Percentiles rank a stretch among this genome's conserved stretches.
Conservation (phyloP, 2,888 invertebrate genomes). For the Scaptomyza reducta region DNA sequence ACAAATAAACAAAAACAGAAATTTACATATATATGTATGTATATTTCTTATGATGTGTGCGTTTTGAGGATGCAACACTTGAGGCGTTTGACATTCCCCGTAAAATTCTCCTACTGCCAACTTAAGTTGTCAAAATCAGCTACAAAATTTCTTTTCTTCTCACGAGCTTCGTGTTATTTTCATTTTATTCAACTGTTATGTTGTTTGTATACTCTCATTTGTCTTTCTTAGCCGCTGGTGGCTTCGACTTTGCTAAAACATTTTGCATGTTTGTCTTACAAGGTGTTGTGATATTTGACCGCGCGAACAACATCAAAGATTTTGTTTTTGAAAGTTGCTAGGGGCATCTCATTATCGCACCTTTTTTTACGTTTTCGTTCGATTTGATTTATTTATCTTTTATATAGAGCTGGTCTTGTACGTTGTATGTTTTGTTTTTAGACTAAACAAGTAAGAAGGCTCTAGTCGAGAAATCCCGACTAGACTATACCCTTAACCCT, state of each 20-base stretch:
- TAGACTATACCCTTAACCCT: too few relatives aligned
- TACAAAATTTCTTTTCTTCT: conserved; percentile 43
- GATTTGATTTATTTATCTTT: too few relatives aligned
- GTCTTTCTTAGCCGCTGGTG: conserved; percentile 13
- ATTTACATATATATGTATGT: conserved; percentile 28
- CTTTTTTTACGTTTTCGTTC: background rate
- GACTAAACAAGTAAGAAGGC: too few relatives aligned
- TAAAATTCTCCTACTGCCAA: conserved; percentile 40
- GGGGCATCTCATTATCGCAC: conserved; percentile 21
- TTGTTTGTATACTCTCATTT: conserved; percentile 56
- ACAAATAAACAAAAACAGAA: conserved; percentile 45
- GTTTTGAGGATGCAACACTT: conserved; percentile 39
- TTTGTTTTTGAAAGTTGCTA: conserved; percentile 13
- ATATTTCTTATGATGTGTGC: conserved; percentile 17
- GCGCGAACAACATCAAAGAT: conserved; percentile 55
- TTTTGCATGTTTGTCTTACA: background rate
- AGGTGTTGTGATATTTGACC: conserved; percentile 71
- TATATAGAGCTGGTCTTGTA: too few relatives aligned
- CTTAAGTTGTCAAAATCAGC: conserved; percentile 79
- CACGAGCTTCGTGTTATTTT: conserved; percentile 48
- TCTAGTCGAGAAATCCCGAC: too few relatives aligned
- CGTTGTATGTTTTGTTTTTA: too few relatives aligned
- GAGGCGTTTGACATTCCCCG: conserved; percentile 41
- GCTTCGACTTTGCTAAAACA: conserved; percentile 4
- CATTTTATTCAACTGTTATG: conserved; percentile 63